A percentile compares a stretch with the other conserved stretches of the same genome.
phyloP scores from a whole-genome alignment of 2,113 vertebrate genomes.

The Polypterus senegalus region DNA sequence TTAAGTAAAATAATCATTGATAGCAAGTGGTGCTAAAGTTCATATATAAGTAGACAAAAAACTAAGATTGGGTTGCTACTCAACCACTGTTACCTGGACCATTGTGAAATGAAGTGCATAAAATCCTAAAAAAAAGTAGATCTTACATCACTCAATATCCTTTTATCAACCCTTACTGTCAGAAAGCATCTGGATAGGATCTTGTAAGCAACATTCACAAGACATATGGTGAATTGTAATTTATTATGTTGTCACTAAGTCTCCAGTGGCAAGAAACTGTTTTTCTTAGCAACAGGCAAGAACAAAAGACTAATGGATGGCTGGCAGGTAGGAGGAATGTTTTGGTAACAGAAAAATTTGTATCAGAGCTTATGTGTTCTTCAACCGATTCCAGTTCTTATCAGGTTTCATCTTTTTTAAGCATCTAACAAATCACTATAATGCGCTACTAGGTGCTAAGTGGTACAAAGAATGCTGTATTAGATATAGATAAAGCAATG shows the following conservation, averaged over 20 bases:
- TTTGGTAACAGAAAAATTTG: slow-evolving; percentile 44
- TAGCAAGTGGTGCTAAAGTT: too few species aligned
- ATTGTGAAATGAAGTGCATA: too few species aligned
- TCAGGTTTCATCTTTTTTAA: slow-evolving; percentile 5
- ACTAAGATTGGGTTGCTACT: too few species aligned
- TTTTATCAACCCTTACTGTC: slow-evolving; percentile 12
- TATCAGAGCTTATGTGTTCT: slow-evolving; percentile 40
- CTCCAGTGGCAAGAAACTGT: slow-evolving; percentile 38
- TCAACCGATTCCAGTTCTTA: slow-evolving; percentile 30
- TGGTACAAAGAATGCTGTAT: too few species aligned
- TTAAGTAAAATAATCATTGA: too few species aligned
- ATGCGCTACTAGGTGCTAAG: too few species aligned
- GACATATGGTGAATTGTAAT: slow-evolving; percentile 44
- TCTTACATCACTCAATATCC: slow-evolving; percentile 7
- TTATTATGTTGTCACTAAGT: slow-evolving; percentile 44
- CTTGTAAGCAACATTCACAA: slow-evolving; percentile 23
- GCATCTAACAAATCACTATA: background rate
- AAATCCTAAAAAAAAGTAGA: background rate
- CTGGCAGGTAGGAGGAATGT: slow-evolving; percentile 39
- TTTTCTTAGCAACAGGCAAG: slow-evolving; percentile 43
- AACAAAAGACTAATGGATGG: slow-evolving; percentile 35
- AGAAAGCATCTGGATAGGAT: slow-evolving; percentile 39
- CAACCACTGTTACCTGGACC: too few species aligned
- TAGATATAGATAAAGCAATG: too few species aligned
- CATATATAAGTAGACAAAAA: too few species aligned